phyloP scores from a whole-genome alignment of 2,797 vertebrate genomes.

The Typhlichthys eigenmanni region DNA sequence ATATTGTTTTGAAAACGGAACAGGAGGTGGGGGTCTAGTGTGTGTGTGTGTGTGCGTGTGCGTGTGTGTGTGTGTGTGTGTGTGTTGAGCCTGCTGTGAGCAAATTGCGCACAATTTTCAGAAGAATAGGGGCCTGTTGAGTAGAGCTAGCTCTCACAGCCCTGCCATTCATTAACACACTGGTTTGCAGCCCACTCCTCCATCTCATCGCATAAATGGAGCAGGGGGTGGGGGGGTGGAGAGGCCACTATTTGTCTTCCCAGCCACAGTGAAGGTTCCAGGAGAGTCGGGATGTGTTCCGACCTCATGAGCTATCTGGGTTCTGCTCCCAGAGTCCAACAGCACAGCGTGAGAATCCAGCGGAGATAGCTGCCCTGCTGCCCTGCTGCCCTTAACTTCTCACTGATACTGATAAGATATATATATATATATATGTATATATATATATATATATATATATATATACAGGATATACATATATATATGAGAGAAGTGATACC shows the following conservation, averaged over 20 bases:
- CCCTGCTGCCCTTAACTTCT: neutral
- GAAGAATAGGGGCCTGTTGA: constrained; percentile 80
- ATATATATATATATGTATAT: too few species aligned
- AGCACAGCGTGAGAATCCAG: constrained; percentile 78
- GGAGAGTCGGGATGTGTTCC: constrained; percentile 76
- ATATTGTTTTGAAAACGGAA: constrained; percentile 56
- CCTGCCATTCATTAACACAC: constrained; percentile 73
- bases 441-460: too few species aligned
- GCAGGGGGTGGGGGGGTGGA: constrained; percentile 53
- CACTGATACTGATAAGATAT: too few species aligned
- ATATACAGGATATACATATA: too few species aligned
- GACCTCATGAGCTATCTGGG: constrained; percentile 75
- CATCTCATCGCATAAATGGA: constrained; percentile 74
- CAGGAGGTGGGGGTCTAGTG: constrained; percentile 43
- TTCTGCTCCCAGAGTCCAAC: constrained; percentile 76
- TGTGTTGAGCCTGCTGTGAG: constrained; percentile 63
- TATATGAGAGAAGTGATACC: too few species aligned
- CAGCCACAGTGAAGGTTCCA: constrained; percentile 75
- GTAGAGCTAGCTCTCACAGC: constrained; percentile 77
- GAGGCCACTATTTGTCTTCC: constrained; percentile 79
- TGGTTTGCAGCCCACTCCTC: constrained; percentile 72
- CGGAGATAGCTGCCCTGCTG: constrained; percentile 41
- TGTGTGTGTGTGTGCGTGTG: constrained; percentile 18
- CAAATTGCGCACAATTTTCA: constrained; percentile 78
- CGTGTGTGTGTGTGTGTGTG: constrained; percentile 14